These are phyloP conservation scores for Neomicropteryx cornuta DNA, from an alignment of 1,140 invertebrate genomes.

Conservation along the genomic window DNA sequence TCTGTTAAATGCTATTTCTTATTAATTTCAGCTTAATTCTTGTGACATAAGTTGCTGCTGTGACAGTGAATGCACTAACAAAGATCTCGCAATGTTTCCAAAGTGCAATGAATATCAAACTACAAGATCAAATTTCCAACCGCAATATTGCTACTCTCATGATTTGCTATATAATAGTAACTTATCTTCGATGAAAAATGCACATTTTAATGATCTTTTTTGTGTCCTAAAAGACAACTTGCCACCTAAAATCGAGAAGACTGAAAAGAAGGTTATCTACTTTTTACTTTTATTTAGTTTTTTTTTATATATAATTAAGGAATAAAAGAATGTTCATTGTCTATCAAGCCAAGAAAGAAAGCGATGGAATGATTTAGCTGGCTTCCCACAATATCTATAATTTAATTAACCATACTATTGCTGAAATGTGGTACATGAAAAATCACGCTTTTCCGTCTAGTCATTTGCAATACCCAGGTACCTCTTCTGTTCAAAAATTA, in stretches of 20 bases:
- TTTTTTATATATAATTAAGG: conserved; percentile 5
- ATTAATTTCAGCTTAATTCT: conserved; percentile 33
- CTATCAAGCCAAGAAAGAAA: too few species aligned
- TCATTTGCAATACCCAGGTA: too few species aligned
- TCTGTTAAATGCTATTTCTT: too few species aligned
- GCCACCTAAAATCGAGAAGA: conserved; percentile 24
- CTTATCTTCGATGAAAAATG: conserved; percentile 25
- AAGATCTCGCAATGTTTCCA: conserved; percentile 44
- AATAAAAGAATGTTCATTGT: background rate
- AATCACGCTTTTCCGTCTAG: background rate
- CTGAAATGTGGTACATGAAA: conserved; percentile 14
- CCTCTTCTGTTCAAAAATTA: too few species aligned
- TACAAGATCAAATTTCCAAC: conserved; percentile 18
- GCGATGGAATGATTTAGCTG: background rate
- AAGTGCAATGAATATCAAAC: conserved; percentile 30
- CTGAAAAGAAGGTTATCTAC: conserved; percentile 13
- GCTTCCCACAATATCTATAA: conserved; percentile 7
- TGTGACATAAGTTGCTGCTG: conserved; percentile 73
- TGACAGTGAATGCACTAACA: conserved; percentile 50
- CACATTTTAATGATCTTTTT: conserved; percentile 38
- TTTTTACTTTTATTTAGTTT: conserved; percentile 7
- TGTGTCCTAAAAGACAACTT: conserved; percentile 48
- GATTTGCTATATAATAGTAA: conserved; percentile 34
- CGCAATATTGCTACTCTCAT: conserved; percentile 28
- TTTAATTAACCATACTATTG: conserved; percentile 14